Evolutionary conservation across 2,113 vertebrate species (phyloP).

Genomic region (rabbit (Oryctolagus cuniculus)): DNA sequence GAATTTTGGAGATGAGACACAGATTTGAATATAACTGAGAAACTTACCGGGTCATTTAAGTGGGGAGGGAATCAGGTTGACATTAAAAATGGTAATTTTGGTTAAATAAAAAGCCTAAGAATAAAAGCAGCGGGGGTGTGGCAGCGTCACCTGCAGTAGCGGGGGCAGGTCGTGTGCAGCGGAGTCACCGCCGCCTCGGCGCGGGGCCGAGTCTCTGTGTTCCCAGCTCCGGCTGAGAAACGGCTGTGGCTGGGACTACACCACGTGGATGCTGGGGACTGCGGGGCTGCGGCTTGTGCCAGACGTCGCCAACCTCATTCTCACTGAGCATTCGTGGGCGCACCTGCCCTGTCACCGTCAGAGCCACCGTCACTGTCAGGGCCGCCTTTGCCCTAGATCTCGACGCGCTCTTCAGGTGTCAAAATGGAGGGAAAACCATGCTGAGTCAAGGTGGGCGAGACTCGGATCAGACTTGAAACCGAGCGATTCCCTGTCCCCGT

Average conservation of each 20-base stretch:
- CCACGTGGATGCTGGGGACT: not conserved
- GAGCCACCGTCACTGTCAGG: not conserved
- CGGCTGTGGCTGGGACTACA: rapidly evolving
- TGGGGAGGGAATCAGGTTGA: no score
- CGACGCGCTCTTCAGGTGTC: not conserved
- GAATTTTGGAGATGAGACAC: not conserved
- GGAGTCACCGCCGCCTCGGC: not conserved
- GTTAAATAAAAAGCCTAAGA: not conserved
- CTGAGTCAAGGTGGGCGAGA: not conserved
- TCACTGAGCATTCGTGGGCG: no score
- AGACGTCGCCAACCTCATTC: no score
- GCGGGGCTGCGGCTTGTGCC: no score
- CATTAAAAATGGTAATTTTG: not conserved
- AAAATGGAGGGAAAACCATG: not conserved
- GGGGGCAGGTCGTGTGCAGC: rapidly evolving
- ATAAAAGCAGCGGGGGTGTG: no score
- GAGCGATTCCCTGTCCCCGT: rapidly evolving
- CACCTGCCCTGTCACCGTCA: no score
- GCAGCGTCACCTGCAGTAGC: no score
- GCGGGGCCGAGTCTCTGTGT: not conserved
- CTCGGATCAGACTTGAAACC: not conserved
- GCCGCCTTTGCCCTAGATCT: not conserved
- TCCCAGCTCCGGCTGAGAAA: not conserved
- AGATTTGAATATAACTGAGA: not conserved
- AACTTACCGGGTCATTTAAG: not conserved